Evolutionary conservation across 2,888 invertebrate species (phyloP).

Genomic region (Drosophila histrio): DNA sequence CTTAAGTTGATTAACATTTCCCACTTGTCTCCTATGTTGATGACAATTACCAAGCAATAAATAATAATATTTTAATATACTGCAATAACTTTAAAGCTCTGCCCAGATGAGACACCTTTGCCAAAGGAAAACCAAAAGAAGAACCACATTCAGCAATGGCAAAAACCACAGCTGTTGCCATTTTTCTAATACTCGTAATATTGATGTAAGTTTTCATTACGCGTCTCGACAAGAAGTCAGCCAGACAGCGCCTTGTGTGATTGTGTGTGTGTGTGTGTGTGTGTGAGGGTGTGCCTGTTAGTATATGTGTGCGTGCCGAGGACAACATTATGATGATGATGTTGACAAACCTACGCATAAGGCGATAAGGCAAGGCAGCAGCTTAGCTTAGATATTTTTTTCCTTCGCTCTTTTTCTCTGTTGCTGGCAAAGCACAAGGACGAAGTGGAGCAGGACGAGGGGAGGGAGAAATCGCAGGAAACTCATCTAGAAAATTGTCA

Average conservation of each 20-base stretch:
- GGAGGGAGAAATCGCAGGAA: constrained; percentile 61
- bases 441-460: not conserved
- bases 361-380: constrained; percentile 34
- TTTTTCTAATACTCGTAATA: constrained; percentile 71
- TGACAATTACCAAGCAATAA: not conserved
- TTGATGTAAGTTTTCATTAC: constrained; percentile 78
- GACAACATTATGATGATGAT: constrained; percentile 63
- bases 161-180: constrained; percentile 61
- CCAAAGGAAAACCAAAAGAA: not conserved
- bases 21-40: not conserved
- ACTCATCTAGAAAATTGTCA: constrained; percentile 81
- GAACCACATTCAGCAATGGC: constrained; percentile 14
- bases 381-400: constrained; percentile 61
- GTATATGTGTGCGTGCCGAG: constrained; percentile 18
- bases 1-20: not conserved
- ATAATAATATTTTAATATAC: not conserved
- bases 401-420: constrained; percentile 2
- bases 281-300: constrained; percentile 9
- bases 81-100: constrained; percentile 21
- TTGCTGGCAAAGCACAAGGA: not conserved
- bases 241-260: constrained; percentile 14
- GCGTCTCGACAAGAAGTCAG: constrained; percentile 43
- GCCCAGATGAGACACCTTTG: constrained; percentile 28
- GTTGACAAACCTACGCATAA: constrained; percentile 74
- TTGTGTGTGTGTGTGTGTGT: constrained; percentile 1